Evolutionary conservation across 2,888 invertebrate species (phyloP).

Genomic region (Dromius quadrimaculatus): DNA sequence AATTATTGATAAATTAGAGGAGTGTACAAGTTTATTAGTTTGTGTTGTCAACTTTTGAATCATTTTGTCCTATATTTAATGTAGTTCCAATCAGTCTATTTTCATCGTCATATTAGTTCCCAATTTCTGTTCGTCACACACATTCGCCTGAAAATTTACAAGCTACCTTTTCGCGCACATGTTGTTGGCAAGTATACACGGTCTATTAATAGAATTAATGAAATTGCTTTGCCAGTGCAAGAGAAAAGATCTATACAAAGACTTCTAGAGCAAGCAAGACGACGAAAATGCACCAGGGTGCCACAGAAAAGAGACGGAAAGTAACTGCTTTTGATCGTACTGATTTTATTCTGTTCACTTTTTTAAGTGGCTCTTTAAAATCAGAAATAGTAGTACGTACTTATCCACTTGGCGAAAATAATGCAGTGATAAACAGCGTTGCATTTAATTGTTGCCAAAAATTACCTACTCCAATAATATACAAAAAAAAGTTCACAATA

Average conservation of each 20-base stretch:
- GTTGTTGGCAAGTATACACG: constrained; percentile 45
- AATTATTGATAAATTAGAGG: constrained; percentile 5
- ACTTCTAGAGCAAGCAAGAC: constrained; percentile 9
- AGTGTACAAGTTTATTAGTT: too few species aligned
- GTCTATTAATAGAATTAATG: constrained; percentile 46
- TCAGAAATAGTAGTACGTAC: constrained; percentile 33
- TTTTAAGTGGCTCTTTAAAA: constrained; percentile 33
- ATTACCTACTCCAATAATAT: constrained; percentile 1
- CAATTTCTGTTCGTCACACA: constrained; percentile 38
- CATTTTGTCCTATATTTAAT: too few species aligned
- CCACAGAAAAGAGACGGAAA: constrained; percentile 9
- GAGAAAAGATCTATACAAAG: constrained; percentile 33
- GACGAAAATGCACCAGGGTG: constrained; percentile 1
- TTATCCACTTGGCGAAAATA: constrained; percentile 28
- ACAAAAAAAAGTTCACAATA: constrained; percentile 8
- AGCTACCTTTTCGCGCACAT: constrained; percentile 47
- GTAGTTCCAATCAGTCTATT: too few species aligned
- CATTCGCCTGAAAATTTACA: constrained; percentile 42
- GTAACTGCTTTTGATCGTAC: constrained; percentile 4
- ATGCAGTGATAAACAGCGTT: constrained; percentile 9
- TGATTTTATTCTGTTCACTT: constrained; percentile 34
- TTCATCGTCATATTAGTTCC: constrained; percentile 21
- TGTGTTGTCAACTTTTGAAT: too few species aligned
- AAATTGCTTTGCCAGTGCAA: constrained; percentile 34
- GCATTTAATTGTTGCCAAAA: constrained; percentile 22